A percentile compares a stretch with the other conserved stretches of the same genome.
These are phyloP conservation scores for Alviniconcha strummeri DNA, from an alignment of 2,888 invertebrate species.

Conservation along the genomic window DNA sequence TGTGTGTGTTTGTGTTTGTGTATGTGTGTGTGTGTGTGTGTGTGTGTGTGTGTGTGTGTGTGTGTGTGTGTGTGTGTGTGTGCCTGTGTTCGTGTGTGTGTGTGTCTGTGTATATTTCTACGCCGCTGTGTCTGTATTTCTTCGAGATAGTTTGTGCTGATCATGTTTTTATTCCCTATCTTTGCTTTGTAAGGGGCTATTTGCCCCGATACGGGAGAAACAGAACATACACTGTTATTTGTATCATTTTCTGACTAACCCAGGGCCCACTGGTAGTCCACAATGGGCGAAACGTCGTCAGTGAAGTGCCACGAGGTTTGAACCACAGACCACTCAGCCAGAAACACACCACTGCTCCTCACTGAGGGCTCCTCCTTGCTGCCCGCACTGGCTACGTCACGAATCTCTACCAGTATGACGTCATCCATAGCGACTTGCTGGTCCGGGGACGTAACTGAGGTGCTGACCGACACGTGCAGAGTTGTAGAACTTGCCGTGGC, in stretches of 20 bases:
- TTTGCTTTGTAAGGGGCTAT: too few relatives aligned
- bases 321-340: conserved; percentile 38
- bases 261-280: conserved; percentile 39
- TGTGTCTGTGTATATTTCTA: neutral
- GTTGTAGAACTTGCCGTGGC: conserved; percentile 34
- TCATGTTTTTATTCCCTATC: too few relatives aligned
- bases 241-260: conserved; percentile 18
- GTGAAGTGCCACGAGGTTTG: conserved; percentile 38
- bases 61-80: neutral
- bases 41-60: too few relatives aligned
- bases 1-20: too few relatives aligned
- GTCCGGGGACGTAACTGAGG: conserved; percentile 39
- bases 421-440: conserved; percentile 28
- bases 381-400: neutral
- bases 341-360: conserved; percentile 30
- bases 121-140: neutral
- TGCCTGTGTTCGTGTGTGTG: neutral
- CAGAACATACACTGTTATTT: neutral
- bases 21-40: too few relatives aligned
- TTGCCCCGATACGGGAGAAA: neutral
- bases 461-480: conserved; percentile 36
- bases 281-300: conserved; percentile 33
- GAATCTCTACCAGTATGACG: neutral
- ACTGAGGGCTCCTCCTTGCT: neutral
- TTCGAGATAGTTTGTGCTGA: too few relatives aligned